phyloP scores from a whole-genome alignment of 1,140 invertebrate species.

The Drosophila nikananu region DNA sequence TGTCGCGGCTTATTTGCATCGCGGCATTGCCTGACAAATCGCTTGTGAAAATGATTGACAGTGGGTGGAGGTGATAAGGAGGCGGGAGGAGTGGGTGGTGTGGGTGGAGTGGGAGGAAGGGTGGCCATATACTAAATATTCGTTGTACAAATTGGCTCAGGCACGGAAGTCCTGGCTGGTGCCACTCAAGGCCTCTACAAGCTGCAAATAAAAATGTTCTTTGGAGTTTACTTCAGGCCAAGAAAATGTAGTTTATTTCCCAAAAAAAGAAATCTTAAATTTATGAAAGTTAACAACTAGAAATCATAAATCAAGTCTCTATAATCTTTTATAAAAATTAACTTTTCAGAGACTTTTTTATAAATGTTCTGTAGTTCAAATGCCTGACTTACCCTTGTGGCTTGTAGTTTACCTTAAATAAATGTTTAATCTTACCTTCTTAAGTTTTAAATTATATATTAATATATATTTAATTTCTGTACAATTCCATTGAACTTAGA shows the following conservation, averaged over 20 bases:
- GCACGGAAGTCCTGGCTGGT: neutral
- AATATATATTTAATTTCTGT: too few relatives aligned
- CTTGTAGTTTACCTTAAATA: neutral
- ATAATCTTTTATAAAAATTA: neutral
- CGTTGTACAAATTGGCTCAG: conserved; percentile 40
- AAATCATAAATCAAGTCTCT: neutral
- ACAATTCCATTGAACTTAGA: fast-evolving
- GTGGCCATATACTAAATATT: neutral
- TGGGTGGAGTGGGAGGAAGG: neutral
- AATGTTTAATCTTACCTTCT: neutral
- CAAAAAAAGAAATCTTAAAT: neutral
- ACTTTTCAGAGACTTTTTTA: neutral
- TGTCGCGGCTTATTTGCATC: conserved; percentile 74
- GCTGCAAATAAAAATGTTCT: neutral
- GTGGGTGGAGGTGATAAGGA: neutral
- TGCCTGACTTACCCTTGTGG: too few relatives aligned
- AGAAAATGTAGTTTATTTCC: neutral
- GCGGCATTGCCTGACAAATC: conserved; percentile 71
- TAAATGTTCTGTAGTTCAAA: neutral
- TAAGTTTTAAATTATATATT: neutral
- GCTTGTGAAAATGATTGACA: conserved; percentile 79
- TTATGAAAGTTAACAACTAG: too few relatives aligned
- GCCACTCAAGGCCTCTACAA: neutral
- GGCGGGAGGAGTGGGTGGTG: too few relatives aligned
- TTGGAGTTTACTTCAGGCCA: neutral